Evolutionary conservation across 2,113 vertebrate species (phyloP).

Genomic region (Phoxinus phoxinus): DNA sequence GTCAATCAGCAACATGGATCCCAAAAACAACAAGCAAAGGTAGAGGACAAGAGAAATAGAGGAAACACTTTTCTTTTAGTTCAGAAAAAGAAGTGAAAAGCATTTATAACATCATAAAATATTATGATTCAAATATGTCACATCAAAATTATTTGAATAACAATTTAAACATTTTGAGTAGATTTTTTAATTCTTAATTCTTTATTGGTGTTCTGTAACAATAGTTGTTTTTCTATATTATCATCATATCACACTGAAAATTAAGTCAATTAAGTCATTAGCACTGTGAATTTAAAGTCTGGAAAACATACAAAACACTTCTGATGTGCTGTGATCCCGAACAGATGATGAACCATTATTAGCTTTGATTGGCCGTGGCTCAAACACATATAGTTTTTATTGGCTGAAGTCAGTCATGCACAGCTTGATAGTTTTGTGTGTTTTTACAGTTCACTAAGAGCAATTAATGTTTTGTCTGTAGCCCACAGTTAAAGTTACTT

Average conservation of each 20-base stretch:
- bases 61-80: background rate
- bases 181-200: background rate
- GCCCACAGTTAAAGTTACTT: constrained; percentile 40
- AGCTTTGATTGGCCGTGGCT: constrained; percentile 35
- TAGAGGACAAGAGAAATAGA: constrained; percentile 59
- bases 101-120: background rate
- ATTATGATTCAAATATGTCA: background rate
- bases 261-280: background rate
- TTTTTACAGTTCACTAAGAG: constrained; percentile 34
- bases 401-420: constrained; percentile 30
- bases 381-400: constrained; percentile 25
- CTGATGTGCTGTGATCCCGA: background rate
- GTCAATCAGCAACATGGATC: constrained; percentile 77
- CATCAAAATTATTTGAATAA: background rate
- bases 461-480: constrained; percentile 43
- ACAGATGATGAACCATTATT: constrained; percentile 11
- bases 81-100: background rate
- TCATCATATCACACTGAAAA: background rate
- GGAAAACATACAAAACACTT: background rate
- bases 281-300: background rate
- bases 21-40: constrained; percentile 84
- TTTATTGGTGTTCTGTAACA: background rate
- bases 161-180: background rate
- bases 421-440: constrained; percentile 31
- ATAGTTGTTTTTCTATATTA: background rate